These are phyloP conservation scores for Campylorhamphus procurvoides DNA, from an alignment of 2,113 vertebrate genomes.

Conservation along the genomic window DNA sequence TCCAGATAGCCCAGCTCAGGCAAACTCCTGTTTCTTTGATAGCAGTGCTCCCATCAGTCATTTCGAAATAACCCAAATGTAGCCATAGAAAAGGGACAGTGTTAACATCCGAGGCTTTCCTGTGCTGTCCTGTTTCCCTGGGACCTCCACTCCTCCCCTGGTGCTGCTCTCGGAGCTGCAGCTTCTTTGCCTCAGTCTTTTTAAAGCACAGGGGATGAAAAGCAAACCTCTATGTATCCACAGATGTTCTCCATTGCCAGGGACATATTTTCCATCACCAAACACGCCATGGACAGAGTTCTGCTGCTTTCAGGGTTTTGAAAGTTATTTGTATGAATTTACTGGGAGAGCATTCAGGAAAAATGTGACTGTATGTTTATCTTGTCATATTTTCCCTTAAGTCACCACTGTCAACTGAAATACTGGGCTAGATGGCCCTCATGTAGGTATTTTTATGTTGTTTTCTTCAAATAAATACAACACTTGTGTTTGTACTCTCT, in stretches of 20 bases:
- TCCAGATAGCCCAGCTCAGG: neutral
- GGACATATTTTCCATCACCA: conserved; percentile 27
- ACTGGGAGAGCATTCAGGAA: conserved; percentile 48
- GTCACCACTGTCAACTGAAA: neutral
- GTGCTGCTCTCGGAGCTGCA: neutral
- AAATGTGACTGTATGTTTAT: conserved; percentile 38
- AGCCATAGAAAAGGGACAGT: neutral
- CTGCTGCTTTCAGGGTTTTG: conserved; percentile 1
- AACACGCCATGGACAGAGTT: neutral
- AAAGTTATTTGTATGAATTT: conserved; percentile 20
- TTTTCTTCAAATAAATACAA: neutral
- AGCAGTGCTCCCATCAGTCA: neutral
- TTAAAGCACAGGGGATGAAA: neutral
- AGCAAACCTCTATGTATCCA: neutral
- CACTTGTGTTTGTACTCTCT: neutral
- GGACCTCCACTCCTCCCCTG: neutral
- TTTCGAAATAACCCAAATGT: neutral
- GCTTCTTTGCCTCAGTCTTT: neutral
- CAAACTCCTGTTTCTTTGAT: neutral
- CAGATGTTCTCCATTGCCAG: neutral
- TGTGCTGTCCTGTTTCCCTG: neutral
- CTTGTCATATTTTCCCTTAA: conserved; percentile 49
- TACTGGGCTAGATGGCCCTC: neutral
- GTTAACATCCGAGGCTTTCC: neutral
- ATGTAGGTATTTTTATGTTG: neutral